A percentile compares a stretch with the other conserved stretches of the same genome.
phyloP scores from a whole-genome alignment of 2,888 invertebrate genomes.

The Blastobasis lacticolella region DNA sequence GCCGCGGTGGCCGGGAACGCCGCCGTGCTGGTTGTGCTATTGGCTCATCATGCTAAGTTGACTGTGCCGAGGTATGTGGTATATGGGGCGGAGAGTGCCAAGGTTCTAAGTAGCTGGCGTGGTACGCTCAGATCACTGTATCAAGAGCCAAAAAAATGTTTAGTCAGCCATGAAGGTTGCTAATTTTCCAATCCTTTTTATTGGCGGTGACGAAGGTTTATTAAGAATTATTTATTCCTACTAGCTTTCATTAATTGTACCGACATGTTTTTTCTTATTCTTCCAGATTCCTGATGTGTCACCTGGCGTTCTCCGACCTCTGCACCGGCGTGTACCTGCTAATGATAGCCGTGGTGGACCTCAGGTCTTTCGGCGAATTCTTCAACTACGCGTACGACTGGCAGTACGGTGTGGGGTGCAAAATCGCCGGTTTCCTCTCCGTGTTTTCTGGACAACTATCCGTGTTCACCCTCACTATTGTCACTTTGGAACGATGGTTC shows the following conservation, averaged over 20 bases:
- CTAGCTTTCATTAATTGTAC: too few species aligned
- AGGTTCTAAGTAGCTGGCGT: too few species aligned
- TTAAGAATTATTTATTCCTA: too few species aligned
- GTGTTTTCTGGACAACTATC: conserved; percentile 91
- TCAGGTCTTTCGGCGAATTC: conserved; percentile 88
- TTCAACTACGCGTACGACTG: conserved; percentile 93
- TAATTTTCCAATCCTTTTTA: too few species aligned
- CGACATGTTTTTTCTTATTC: too few species aligned
- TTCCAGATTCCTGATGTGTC: conserved; percentile 67
- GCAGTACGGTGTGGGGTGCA: conserved; percentile 88
- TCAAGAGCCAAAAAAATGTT: too few species aligned
- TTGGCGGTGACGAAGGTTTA: too few species aligned
- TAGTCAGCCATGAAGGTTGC: too few species aligned
- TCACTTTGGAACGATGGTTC: conserved; percentile 90
- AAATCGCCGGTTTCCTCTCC: conserved; percentile 90
- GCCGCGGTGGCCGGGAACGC: conserved; percentile 89
- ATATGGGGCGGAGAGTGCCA: too few species aligned
- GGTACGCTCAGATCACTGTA: too few species aligned
- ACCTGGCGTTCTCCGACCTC: conserved; percentile 91
- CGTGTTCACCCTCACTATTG: conserved; percentile 88
- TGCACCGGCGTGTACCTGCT: conserved; percentile 90
- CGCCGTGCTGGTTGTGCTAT: conserved; percentile 85
- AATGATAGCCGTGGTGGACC: conserved; percentile 88
- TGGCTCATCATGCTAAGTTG: conserved; percentile 71
- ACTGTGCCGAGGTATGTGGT: conserved; percentile 61